These are phyloP conservation scores for Etheostoma perlongum DNA, from an alignment of 2,797 vertebrate species.

Conservation along the genomic window DNA sequence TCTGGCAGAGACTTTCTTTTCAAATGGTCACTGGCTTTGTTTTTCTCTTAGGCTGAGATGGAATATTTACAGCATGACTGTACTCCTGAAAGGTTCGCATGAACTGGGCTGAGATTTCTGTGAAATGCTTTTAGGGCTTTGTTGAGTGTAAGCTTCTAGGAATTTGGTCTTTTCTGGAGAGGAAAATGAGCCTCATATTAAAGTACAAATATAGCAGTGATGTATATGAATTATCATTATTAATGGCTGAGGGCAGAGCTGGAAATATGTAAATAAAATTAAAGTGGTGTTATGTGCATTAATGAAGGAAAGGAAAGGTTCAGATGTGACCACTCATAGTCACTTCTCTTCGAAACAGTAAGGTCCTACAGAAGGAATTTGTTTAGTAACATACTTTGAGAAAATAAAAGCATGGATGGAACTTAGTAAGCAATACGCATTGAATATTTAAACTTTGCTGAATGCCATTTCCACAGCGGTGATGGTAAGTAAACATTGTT, in stretches of 20 bases:
- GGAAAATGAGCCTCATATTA: background rate
- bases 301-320: constrained; percentile 2
- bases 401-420: constrained; percentile 24
- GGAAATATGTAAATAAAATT: background rate
- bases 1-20: background rate
- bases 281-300: background rate
- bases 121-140: constrained; percentile 1
- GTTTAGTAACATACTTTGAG: constrained; percentile 38
- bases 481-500: constrained; percentile 41
- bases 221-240: background rate
- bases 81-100: background rate
- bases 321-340: constrained; percentile 35
- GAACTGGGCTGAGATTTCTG: constrained; percentile 5
- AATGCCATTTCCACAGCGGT: constrained; percentile 23
- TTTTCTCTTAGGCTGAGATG: constrained; percentile 1
- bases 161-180: background rate
- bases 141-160: background rate
- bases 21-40: background rate
- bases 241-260: background rate
- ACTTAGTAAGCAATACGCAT: constrained; percentile 26
- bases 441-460: constrained; percentile 48
- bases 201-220: background rate
- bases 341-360: constrained; percentile 18
- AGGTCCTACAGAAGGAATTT: constrained; percentile 17
- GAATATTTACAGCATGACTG: constrained; percentile 19